Evolutionary conservation across 1,140 invertebrate genomes (phyloP), one percentile per base, ranked within the genome.

Genomic region (Brachionus koreanus): DNA sequence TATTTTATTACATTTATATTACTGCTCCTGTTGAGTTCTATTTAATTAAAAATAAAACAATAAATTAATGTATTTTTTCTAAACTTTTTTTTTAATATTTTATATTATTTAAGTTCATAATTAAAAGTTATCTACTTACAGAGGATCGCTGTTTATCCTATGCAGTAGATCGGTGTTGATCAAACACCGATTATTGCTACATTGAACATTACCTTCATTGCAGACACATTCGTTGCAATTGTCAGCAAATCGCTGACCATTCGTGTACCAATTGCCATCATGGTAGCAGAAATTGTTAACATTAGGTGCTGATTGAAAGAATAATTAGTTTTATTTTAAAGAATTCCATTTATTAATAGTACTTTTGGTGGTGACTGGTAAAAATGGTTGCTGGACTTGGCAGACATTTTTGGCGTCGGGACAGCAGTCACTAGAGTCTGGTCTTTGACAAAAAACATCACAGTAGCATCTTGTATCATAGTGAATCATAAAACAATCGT

Each of bases 391-490:
- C 37, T 39, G 35, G 16, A 16, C 37, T 43, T 43, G 12, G 25
- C 16, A 46, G 23, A 86, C 94, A 96, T 65, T 91, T 90, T 89
- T 91, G 87, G 92, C 96, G 87, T 97, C 95, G 0, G 95, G 95
- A 86, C 95, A 97, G 86, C 95, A 96, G 86, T 95, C 94, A 39
- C 25, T 23, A 82, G 77, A 5, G 19, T 83, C 65, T 84, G 94
- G 92, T 23, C 76, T 35, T 3, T 79, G 46, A 88, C 95, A 97
- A 88, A 97, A 97, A 83, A 93, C 90, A 88, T 97, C 95, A 86
- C 95, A 97, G 87, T 97, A 97, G 87, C 95, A 97, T 3, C 93
- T 85, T 0, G 94, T 95, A 29, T 86, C 87, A 89, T 90, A 84
- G 83, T 95, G 93, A 9, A 93, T 93, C 23, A 91, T 89, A 1